Evolutionary conservation across 30 jellyfish, hydroid and myxozoan species (phyloP), one percentile per base, ranked within the genome.

Genomic region (Aurelia coerulea): DNA sequence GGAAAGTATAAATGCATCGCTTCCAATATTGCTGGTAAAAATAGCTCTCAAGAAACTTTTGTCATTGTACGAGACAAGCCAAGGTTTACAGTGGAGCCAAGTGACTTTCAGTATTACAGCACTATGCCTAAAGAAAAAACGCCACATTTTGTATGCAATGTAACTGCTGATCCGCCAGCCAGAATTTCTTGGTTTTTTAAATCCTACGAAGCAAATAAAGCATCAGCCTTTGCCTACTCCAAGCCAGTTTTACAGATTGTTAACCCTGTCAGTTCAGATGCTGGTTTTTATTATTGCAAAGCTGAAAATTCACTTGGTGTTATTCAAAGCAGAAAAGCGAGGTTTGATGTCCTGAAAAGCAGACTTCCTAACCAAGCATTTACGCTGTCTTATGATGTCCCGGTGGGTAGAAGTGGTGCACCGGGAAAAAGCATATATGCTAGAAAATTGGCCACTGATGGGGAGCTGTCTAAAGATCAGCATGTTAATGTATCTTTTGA

Each of bases 101-200:
- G 53, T 17, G 89, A 80, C 68, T 75, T 80, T 16, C 50, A 1
- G 50, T 88, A 79, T 65, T 69, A 79, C 49, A 37, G 39, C 60
- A 34, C 92, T 8, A 58, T 74, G 69, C 89, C 88, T 10, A 79
- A 64, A 77, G 80, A 74, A 52, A 34, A 79, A 14, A 34, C 5
- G 2, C 89, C 97, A 18, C 49, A 60, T 19, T 72, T 88, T 46
- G 79, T 66, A 33, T 88, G 97, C 79, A 88, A 88, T 60, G 92
- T 80, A 6, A 79, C 92, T 0, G 91, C 92, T 4, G 89, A 88
- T 51, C 97, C 97, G 1, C 89, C 89, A 29, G 89, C 97, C 1
- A n/a, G 19, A n/a, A 79, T 88, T 12, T 49, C 88, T 6, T 88
- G 97, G 97, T 64, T 53, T 62, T 65, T 52, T 58, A 77, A 70